Percentiles rank a stretch among this genome's conserved stretches.
These are phyloP conservation scores for Tinea semifulvella DNA, from an alignment of 2,888 invertebrate genomes.

Conservation along the genomic window DNA sequence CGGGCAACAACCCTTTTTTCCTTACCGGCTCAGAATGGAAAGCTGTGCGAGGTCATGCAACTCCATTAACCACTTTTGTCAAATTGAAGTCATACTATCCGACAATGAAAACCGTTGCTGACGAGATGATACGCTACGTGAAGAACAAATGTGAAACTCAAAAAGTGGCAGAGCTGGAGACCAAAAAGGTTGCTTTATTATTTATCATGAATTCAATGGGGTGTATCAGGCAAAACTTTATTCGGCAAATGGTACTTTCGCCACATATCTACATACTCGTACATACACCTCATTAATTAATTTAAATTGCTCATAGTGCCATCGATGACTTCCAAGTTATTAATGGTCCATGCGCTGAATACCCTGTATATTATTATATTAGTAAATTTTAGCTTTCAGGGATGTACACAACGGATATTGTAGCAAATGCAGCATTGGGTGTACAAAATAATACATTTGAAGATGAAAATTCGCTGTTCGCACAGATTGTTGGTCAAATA, in stretches of 20 bases:
- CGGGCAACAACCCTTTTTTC: slow-evolving; percentile 27
- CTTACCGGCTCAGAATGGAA: slow-evolving; percentile 28
- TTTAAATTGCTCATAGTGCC: too few species aligned
- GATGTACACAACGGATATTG: slow-evolving; percentile 22
- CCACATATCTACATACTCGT: too few species aligned
- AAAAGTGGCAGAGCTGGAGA: slow-evolving; percentile 13
- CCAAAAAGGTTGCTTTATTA: slow-evolving; percentile 19
- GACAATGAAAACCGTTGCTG: slow-evolving; percentile 15
- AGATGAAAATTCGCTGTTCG: slow-evolving; percentile 19
- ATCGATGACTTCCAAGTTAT: too few species aligned
- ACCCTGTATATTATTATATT: too few species aligned
- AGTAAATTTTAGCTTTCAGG: slow-evolving; percentile 18
- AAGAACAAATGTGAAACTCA: neutral
- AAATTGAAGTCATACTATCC: slow-evolving; percentile 20
- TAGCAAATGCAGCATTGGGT: slow-evolving; percentile 22
- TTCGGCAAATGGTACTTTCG: too few species aligned
- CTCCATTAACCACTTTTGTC: slow-evolving; percentile 23
- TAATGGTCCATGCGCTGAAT: too few species aligned
- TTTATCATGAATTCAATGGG: too few species aligned
- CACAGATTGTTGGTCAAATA: slow-evolving; percentile 18
- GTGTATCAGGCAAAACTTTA: too few species aligned
- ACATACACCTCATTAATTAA: too few species aligned
- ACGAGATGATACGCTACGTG: slow-evolving; percentile 17
- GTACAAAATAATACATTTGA: slow-evolving; percentile 21
- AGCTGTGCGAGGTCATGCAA: slow-evolving; percentile 21